Evolutionary conservation across 92 coral and sea anemone genomes (phyloP).

Genomic region (Meandrina meandrites): DNA sequence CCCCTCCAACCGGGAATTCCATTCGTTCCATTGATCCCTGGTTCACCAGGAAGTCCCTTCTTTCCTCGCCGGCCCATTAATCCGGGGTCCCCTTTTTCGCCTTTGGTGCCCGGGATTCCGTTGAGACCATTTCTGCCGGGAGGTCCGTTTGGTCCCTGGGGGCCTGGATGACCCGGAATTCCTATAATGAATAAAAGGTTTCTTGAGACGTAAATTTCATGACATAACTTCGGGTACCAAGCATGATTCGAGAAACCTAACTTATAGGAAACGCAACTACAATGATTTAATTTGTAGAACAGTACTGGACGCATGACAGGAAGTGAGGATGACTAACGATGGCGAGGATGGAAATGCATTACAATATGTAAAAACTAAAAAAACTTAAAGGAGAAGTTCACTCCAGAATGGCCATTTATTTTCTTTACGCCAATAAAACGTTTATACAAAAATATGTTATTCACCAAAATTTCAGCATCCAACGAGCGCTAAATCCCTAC

Average conservation of each 20-base stretch:
- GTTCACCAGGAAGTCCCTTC: conserved; percentile 67
- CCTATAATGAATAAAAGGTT: conserved; percentile 36
- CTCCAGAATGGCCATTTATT: too few species aligned
- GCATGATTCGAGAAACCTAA: background rate
- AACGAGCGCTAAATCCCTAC: too few species aligned
- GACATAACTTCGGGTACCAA: background rate
- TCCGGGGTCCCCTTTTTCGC: conserved; percentile 75
- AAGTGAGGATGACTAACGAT: too few species aligned
- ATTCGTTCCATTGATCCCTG: conserved; percentile 80
- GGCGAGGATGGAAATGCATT: too few species aligned
- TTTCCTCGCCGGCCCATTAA: conserved; percentile 71
- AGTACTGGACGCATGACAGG: background rate
- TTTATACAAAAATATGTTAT: too few species aligned
- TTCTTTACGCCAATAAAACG: too few species aligned
- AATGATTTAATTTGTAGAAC: background rate
- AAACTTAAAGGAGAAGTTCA: too few species aligned
- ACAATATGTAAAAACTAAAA: too few species aligned
- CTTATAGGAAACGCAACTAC: background rate
- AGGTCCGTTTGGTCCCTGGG: conserved; percentile 83
- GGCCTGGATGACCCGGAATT: conserved; percentile 80
- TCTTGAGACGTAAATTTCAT: background rate
- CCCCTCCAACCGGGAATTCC: conserved; percentile 89
- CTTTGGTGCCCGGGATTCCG: conserved; percentile 73
- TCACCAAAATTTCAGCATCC: too few species aligned
- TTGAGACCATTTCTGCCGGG: conserved; percentile 87